Evolutionary conservation across 2,888 invertebrate genomes (phyloP), one percentile per base, ranked within the genome.

Genomic region (Trichogramma evanescens): DNA sequence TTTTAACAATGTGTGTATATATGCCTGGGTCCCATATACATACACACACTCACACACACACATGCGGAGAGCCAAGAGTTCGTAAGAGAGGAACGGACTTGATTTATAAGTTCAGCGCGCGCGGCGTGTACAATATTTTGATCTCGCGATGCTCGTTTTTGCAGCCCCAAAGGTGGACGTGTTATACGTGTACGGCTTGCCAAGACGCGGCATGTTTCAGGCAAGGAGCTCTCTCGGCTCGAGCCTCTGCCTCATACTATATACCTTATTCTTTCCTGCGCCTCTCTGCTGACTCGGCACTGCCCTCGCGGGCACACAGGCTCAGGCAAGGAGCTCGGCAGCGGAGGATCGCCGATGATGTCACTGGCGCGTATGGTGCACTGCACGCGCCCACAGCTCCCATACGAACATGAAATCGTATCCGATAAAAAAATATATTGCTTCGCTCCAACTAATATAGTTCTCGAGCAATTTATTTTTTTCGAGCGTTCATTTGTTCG

Each of bases 91-190:
- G 26, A 26, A 26, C 26, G 26, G 26, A 26, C 58, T 70, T 71
- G 71, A 74, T 72, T 71, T 71, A 74, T 69, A 71, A 73, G 72
- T 72, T 74, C 70, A 71, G 69, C 67, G 67, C 58, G 13, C 63
- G 48, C 46, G 44, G 26, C 46, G 68, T 68, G 67, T 66, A 69
- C 68, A 69, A 72, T 73, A 72, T 72, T 72, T 72, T 71, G 67
- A 68, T 71, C 68, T 66, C 62, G 10, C 26, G 63, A 66, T 69
- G 65, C 62, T 70, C 66, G 67, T 72, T 74, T 71, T 69, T 66
- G 26, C 26, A 26, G 69, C 49, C 10, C 60, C 63, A 53, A 65
- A 61, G 53, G 50, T 26, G 26, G 1, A 45, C 45, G 45, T 45
- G 45, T 8, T 60, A 56, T 66, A 70, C 69, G 70, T 69, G 69